Evolutionary conservation across 2,797 vertebrate species (phyloP).

Genomic region (Propithecus deckenii): DNA sequence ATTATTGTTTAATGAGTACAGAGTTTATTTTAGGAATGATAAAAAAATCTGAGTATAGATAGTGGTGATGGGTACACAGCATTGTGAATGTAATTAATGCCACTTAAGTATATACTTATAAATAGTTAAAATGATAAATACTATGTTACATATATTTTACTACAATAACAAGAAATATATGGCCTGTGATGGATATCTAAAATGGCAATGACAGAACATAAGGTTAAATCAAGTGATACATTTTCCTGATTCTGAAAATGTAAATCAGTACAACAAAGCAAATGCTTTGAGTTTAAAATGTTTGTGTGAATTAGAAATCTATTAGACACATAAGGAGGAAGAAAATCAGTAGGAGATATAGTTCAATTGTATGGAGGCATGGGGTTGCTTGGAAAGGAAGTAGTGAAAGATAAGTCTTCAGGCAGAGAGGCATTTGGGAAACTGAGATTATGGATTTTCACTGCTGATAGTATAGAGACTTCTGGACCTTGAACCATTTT

Average conservation of each 20-base stretch:
- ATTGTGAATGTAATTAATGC: not conserved
- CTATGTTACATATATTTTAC: not conserved
- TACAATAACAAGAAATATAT: not conserved
- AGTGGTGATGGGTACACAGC: not conserved
- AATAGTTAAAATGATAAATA: not conserved
- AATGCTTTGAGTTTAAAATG: not conserved
- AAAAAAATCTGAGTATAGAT: not conserved
- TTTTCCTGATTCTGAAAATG: not conserved
- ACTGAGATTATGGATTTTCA: not conserved
- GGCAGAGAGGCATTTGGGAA: not conserved
- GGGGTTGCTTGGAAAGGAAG: not conserved
- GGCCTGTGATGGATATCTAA: not conserved
- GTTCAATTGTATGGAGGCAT: not conserved
- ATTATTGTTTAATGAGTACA: not conserved
- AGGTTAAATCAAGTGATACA: not conserved
- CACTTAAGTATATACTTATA: not conserved
- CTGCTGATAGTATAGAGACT: not conserved
- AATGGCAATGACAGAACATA: not conserved
- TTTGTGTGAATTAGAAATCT: not conserved
- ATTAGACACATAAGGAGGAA: not conserved
- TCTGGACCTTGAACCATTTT: not conserved
- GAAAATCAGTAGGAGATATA: not conserved
- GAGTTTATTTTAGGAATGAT: not conserved
- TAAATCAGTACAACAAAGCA: not conserved
- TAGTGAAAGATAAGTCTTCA: not conserved